Evolutionary conservation across 2,113 vertebrate species (phyloP), one percentile per base, ranked within the genome.

Genomic region (Oryzias curvinotus): DNA sequence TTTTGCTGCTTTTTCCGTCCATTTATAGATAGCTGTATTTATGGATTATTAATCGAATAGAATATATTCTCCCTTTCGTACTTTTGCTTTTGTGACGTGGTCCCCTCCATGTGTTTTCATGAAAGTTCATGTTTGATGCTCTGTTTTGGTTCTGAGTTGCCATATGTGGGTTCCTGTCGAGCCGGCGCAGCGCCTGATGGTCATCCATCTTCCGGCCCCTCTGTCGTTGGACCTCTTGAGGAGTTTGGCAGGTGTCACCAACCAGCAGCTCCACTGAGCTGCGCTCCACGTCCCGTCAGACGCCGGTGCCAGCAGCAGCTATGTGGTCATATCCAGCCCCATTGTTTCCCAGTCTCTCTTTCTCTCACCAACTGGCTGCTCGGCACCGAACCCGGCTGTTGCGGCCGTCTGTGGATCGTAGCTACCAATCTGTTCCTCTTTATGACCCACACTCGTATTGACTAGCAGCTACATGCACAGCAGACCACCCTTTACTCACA

Each of bases 331-430:
- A 55, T 62, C 59, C n/a, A 25, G 79, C 78, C 70, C 78, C 63
- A 62, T 83, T 79, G 81, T 81, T 73, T 75, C 77, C 53, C 54
- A 48, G 49, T 41, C 67, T 48, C 62, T 79, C 52, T 61, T 53
- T 67, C 52, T 74, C 83, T 75, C 80, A 83, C 75, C 77, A 75
- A 73, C 78, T 59, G 83, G 81, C 81, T 80, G 86, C 76, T 82
- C 61, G 76, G 65, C 52, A 57, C 80, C 77, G 81, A 87, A 85
- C 71, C 83, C 78, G 75, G 86, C 86, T 84, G 85, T 87, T 83
- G 59, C 46, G 5, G 46, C 67, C 61, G 7, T 82, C 77, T 57
- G 55, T 77, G 80, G 65, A 80, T 81, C 73, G 65, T 65, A 47
- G 80, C 77, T 55, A 66, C 54, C 86, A 86, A 78, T 85, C 88